Conservation (phyloP, 35 echinoderm and acorn worm genomes). For the Apostichopus californicus region DNA sequence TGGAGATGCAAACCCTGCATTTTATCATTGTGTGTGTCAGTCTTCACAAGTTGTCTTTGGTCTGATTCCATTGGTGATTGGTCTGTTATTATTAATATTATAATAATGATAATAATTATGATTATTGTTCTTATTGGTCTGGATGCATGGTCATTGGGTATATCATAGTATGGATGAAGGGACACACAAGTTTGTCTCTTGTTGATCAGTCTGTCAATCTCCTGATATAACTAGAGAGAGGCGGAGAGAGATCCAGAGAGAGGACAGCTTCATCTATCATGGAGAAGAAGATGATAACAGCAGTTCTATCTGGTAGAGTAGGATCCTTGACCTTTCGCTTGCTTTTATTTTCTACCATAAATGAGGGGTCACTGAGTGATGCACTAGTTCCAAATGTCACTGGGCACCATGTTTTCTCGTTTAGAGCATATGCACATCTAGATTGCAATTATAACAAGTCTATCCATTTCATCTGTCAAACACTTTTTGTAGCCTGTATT, state of each 20-base stretch:
- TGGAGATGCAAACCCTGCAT: neutral
- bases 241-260: constrained; percentile 5
- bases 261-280: constrained; percentile 15
- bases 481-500: too few relatives aligned
- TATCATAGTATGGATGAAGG: constrained; percentile 14
- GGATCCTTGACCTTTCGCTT: neutral
- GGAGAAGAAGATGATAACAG: neutral
- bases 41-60: too few relatives aligned
- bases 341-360: constrained; percentile 15
- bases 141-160: constrained; percentile 12
- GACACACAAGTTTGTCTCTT: constrained; percentile 5
- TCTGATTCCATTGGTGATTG: too few relatives aligned
- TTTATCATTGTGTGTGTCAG: too few relatives aligned
- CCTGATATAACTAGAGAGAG: neutral
- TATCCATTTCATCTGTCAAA: too few relatives aligned
- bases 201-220: constrained; percentile 4
- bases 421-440: neutral
- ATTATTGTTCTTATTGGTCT: neutral
- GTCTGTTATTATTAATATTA: neutral
- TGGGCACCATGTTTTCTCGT: neutral
- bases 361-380: constrained; percentile 17
- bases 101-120: neutral
- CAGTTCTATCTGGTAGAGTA: constrained; percentile 3
- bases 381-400: constrained; percentile 3
- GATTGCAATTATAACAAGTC: neutral